Percentiles rank a stretch among this genome's conserved stretches.
These are phyloP conservation scores for Hartigia nigra DNA, from an alignment of 2,888 invertebrate genomes.

Conservation along the genomic window DNA sequence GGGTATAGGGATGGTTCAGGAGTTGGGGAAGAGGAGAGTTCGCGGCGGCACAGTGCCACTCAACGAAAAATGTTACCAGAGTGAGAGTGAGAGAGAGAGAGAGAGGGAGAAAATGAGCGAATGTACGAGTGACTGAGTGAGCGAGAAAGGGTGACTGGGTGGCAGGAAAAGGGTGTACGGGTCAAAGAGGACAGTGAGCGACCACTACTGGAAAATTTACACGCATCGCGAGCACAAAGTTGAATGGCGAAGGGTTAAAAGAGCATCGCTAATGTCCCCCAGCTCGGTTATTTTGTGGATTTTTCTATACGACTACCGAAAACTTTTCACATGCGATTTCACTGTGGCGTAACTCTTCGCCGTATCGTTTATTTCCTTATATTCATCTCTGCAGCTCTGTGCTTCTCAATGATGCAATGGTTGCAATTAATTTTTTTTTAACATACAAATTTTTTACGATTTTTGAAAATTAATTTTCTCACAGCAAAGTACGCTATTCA, in stretches of 20 bases:
- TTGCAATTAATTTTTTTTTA: neutral
- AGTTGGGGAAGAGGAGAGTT: conserved; percentile 23
- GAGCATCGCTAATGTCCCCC: conserved; percentile 65
- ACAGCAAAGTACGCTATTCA: neutral
- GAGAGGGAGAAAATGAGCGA: neutral
- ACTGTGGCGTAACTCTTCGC: neutral
- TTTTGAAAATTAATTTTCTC: neutral
- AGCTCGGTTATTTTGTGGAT: conserved; percentile 66
- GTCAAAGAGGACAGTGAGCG: conserved; percentile 32
- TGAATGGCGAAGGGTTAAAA: conserved; percentile 64
- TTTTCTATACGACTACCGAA: conserved; percentile 60
- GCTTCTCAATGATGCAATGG: neutral
- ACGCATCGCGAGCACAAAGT: conserved; percentile 60
- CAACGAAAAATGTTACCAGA: conserved; percentile 63
- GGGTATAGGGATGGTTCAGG: conserved; percentile 29
- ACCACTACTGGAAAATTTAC: conserved; percentile 66
- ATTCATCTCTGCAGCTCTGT: neutral
- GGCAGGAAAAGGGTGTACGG: neutral
- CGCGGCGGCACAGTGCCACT: conserved; percentile 52
- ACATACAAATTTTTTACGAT: neutral
- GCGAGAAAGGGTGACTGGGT: conserved; percentile 28
- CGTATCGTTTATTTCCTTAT: neutral
- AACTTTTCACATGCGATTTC: neutral
- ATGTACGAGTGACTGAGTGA: conserved; percentile 15
- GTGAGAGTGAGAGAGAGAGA: conserved; percentile 30